Evolutionary conservation across 2,888 invertebrate genomes (phyloP).

Genomic region (Tenthredo scrophulariae): DNA sequence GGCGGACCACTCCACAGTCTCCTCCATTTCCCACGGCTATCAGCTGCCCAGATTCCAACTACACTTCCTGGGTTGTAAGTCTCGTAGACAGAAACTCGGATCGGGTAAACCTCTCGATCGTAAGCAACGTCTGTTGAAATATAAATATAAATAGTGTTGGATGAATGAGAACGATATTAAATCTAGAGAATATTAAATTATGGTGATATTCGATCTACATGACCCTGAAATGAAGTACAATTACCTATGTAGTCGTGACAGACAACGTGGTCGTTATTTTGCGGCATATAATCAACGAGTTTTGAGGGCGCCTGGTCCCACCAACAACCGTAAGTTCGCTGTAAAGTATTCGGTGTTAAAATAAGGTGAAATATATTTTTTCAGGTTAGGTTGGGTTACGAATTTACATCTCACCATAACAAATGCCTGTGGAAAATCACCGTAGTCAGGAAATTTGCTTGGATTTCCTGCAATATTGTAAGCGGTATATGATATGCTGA

Average conservation of each 20-base stretch:
- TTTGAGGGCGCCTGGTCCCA: conserved; percentile 90
- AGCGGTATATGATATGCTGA: conserved; percentile 93
- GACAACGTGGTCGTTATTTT: conserved; percentile 83
- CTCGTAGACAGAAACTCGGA: conserved; percentile 88
- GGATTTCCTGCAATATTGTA: conserved; percentile 92
- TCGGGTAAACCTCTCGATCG: conserved; percentile 84
- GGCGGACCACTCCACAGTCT: conserved; percentile 89
- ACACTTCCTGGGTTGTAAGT: conserved; percentile 93
- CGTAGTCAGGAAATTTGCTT: conserved; percentile 92
- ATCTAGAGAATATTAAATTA: background rate
- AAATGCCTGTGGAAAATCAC: conserved; percentile 94
- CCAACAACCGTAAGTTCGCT: conserved; percentile 93
- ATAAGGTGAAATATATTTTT: background rate
- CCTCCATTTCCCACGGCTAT: conserved; percentile 82
- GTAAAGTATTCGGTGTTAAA: conserved; percentile 62
- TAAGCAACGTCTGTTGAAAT: conserved; percentile 82
- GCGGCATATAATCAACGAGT: conserved; percentile 86
- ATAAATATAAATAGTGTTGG: conserved; percentile 55
- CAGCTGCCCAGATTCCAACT: conserved; percentile 88
- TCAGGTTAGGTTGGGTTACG: conserved; percentile 19
- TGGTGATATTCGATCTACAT: too few species aligned
- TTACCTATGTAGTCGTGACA: conserved; percentile 91
- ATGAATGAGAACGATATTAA: conserved; percentile 53
- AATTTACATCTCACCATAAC: conserved; percentile 85
- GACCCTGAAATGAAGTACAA: background rate